Base-by-base conservation (phyloP, 2,797 vertebrate species). In the Garrulus glandarius region DNA sequence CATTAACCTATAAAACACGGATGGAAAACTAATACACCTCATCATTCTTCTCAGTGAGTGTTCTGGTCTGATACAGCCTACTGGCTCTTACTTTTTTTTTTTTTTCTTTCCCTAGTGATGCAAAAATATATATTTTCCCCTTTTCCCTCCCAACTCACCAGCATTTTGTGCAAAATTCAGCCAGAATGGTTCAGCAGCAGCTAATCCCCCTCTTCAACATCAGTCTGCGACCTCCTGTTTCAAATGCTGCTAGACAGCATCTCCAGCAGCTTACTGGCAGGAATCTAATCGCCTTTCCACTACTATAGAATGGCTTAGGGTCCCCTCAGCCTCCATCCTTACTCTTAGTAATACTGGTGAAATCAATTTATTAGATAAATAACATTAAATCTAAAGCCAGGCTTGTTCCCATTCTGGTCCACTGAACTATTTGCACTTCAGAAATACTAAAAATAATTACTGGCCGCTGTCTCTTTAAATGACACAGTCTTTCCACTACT, bases 1-100 rank as follows among this genome's bases (percentile, higher is more conserved):
- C 84, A 87, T 86, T 93, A 94, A 86, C 84, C 41, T 93, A 46
- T 76, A 90, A 84, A 92, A 93, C 67, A 93, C 74, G 92, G 80
- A 83, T 24, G 53, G 56, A 88, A 95, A 49, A 84, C 20, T 36
- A 76, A 55, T 32, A 60, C 39, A 84, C 27, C 37, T 89, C 56
- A 75, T 39, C 37, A 24, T 64, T 91, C 44, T 72, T 87, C 76
- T 64, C 57, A 68, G 49, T 30, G 37, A 69, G 12, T 43, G 27
- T 61, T 74, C 50, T 81, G 36, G 12, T 81, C 57, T 78, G 21
- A 75, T 15, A 78, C 11, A 89, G 34, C 19, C 69, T 57, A 75
- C 27, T 29, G 26, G 10, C 11, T 71, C 6, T 37, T 53, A 24
- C 11, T 2, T 24, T 11, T 53, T 39, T 43, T 84, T 39, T 43